Evolutionary conservation across 2,888 invertebrate species (phyloP).

Genomic region (Drosophila formosana): DNA sequence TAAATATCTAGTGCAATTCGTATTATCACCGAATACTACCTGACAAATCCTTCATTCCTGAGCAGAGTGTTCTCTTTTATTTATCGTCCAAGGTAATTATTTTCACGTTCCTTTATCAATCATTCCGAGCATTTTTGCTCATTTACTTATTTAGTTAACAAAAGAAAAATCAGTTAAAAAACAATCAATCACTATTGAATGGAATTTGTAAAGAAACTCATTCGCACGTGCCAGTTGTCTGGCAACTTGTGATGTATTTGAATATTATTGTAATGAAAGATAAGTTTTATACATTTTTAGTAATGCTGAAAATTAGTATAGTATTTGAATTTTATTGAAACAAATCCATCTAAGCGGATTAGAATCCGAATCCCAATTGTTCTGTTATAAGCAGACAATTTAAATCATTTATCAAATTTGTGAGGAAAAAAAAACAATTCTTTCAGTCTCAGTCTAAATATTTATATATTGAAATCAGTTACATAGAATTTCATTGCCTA

Average conservation of each 20-base stretch:
- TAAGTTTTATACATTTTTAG: neutral
- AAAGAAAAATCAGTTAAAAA: slow-evolving; percentile 2
- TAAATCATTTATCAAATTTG: neutral
- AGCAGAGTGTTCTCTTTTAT: neutral
- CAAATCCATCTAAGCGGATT: neutral
- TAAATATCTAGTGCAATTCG: neutral
- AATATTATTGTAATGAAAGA: neutral
- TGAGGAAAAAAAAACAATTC: neutral
- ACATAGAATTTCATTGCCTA: slow-evolving; percentile 7
- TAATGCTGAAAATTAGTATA: no score
- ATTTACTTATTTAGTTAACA: neutral
- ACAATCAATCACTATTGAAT: slow-evolving; percentile 16
- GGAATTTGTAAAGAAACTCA: neutral
- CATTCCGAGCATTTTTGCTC: neutral
- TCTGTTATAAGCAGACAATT: neutral
- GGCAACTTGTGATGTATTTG: neutral
- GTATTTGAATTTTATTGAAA: neutral
- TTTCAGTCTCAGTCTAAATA: neutral
- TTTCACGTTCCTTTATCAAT: no score
- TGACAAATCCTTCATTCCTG: neutral
- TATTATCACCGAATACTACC: neutral
- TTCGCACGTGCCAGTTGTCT: slow-evolving; percentile 16
- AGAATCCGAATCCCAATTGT: neutral
- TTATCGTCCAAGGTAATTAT: neutral
- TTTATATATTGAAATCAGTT: slow-evolving; percentile 8